Evolutionary conservation across 35 echinoderm and acorn worm genomes (phyloP).

Genomic region (Holothuria glaberrima): DNA sequence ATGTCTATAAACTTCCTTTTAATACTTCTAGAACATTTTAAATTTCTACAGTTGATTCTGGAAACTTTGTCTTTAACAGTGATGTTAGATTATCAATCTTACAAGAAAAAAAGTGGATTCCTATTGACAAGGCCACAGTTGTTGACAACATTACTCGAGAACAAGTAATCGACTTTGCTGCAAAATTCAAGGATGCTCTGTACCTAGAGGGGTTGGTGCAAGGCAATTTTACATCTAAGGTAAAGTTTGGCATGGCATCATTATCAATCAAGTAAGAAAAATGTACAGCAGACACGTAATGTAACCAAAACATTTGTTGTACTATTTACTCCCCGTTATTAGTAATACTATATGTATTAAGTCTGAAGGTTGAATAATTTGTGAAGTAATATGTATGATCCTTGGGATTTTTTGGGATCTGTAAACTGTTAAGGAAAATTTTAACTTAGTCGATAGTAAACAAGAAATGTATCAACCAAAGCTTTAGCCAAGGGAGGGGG

Average conservation of each 20-base stretch:
- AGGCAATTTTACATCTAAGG: slow-evolving; percentile 88
- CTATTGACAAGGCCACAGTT: slow-evolving; percentile 79
- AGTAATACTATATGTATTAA: no score
- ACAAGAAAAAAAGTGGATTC: slow-evolving; percentile 88
- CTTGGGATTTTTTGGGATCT: not conserved
- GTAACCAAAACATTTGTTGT: no score
- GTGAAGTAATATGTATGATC: not conserved
- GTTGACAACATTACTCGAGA: slow-evolving; percentile 54
- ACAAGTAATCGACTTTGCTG: slow-evolving; percentile 72
- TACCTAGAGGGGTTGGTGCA: slow-evolving; percentile 86
- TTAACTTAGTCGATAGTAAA: no score
- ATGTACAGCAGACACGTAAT: no score
- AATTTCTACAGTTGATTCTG: no score
- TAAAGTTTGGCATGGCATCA: not conserved
- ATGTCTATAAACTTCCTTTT: no score
- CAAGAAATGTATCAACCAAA: no score
- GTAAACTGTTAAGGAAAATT: not conserved
- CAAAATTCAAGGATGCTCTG: slow-evolving; percentile 64
- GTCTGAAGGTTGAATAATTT: not conserved
- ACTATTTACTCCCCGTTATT: no score
- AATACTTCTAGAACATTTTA: no score
- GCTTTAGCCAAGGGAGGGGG: no score
- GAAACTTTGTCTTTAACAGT: slow-evolving; percentile 40
- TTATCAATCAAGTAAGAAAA: no score
- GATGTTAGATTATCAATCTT: slow-evolving; percentile 87